Conservation (phyloP, 2,113 vertebrate genomes). For the Nycticorax nycticorax region DNA sequence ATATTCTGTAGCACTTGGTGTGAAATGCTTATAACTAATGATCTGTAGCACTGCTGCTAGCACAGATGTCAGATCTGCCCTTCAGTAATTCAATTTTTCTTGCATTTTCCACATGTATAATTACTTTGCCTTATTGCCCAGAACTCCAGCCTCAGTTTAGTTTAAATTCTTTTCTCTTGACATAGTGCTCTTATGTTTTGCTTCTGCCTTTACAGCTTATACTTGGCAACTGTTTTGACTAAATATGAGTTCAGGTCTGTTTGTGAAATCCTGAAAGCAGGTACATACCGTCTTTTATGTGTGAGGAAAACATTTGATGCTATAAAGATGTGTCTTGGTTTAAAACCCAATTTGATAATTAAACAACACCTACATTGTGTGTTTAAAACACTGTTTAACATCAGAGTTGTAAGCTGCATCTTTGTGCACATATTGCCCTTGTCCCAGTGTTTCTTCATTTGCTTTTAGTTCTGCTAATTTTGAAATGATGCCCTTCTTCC, state of each 20-base stretch:
- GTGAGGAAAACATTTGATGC: not conserved
- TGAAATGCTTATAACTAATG: not conserved
- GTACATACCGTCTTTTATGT: not conserved
- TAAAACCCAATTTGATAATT: not conserved
- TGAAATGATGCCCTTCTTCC: not conserved
- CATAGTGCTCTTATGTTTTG: not conserved
- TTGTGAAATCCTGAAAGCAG: not conserved
- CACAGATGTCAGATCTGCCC: not conserved
- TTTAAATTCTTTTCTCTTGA: not conserved
- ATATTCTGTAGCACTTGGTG: not conserved
- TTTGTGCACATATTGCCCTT: not conserved
- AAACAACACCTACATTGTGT: not conserved
- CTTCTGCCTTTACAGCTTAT: not conserved
- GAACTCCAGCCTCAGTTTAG: not conserved
- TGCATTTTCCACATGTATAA: not conserved
- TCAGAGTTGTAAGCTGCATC: not conserved
- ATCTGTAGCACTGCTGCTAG: not conserved
- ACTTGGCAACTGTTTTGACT: not conserved
- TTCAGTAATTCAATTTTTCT: not conserved
- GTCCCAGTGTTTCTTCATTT: not conserved
- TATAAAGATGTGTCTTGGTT: not conserved
- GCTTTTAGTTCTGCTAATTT: not conserved
- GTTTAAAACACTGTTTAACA: not conserved
- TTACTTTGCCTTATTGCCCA: not conserved
- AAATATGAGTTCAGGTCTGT: not conserved